A percentile compares a stretch with the other conserved stretches of the same genome.
Evolutionary conservation across 2,113 vertebrate genomes (phyloP).

Genomic region (Sphaerodactylus townsendi): DNA sequence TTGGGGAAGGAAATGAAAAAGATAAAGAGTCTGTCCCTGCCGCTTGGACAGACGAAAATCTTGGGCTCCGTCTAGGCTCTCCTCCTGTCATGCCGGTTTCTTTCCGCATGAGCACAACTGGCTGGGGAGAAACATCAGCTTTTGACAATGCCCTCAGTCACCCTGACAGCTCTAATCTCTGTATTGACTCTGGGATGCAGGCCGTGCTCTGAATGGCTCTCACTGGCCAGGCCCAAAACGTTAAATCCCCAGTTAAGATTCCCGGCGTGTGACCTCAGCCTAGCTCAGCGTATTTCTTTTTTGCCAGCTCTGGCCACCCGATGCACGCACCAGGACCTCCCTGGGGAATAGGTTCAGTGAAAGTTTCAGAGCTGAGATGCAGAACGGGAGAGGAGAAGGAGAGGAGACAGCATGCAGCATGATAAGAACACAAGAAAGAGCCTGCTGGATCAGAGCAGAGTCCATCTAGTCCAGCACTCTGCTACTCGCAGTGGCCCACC

Average conservation of each 20-base stretch:
- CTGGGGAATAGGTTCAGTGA: rapidly evolving
- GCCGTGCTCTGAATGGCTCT: slow-evolving; percentile 38
- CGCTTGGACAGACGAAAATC: neutral
- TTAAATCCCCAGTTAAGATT: slow-evolving; percentile 51
- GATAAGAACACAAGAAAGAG: no score
- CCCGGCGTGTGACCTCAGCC: slow-evolving; percentile 58
- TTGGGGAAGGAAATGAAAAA: slow-evolving; percentile 56
- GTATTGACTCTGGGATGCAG: slow-evolving; percentile 55
- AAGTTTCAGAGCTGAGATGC: neutral
- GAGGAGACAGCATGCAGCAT: no score
- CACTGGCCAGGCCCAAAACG: slow-evolving; percentile 54
- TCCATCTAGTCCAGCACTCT: no score
- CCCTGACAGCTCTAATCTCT: slow-evolving; percentile 64
- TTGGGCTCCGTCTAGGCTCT: slow-evolving; percentile 36
- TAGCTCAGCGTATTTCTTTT: slow-evolving; percentile 56
- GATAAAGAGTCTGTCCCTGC: neutral
- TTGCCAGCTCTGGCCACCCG: slow-evolving; percentile 2
- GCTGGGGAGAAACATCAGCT: slow-evolving; percentile 44
- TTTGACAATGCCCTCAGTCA: slow-evolving; percentile 56
- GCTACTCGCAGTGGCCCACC: no score
- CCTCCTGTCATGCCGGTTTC: slow-evolving; percentile 50
- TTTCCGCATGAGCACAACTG: slow-evolving; percentile 58
- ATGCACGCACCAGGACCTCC: slow-evolving; percentile 45
- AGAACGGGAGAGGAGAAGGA: no score
- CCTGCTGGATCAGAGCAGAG: no score